These are phyloP conservation scores for Zaprionus ghesquierei DNA, from an alignment of 1,140 invertebrate species.

Conservation along the genomic window DNA sequence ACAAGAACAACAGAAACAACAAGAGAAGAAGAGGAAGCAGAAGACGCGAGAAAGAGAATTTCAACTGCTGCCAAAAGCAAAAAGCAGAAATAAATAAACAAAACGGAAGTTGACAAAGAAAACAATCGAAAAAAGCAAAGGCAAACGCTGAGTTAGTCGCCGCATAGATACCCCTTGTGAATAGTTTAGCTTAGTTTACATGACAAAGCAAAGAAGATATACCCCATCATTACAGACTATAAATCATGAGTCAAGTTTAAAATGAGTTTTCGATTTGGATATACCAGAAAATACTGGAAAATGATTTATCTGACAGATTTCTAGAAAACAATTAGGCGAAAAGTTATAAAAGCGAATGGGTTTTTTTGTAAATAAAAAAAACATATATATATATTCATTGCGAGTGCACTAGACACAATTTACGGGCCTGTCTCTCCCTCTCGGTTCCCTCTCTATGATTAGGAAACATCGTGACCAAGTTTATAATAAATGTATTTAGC, in stretches of 20 bases:
- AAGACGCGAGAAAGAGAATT: background rate
- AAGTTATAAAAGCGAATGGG: background rate
- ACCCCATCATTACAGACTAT: background rate
- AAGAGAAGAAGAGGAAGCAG: conserved; percentile 24
- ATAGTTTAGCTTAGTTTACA: background rate
- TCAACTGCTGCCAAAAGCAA: conserved; percentile 36
- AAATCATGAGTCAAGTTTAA: background rate
- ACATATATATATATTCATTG: background rate
- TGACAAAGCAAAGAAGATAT: background rate
- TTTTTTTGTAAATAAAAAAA: background rate
- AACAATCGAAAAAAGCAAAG: conserved; percentile 10
- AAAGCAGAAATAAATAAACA: conserved; percentile 40
- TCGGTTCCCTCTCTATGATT: conserved; percentile 23
- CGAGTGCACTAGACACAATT: background rate
- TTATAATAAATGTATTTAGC: conserved; percentile 42
- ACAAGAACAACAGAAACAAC: conserved; percentile 14
- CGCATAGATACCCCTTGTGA: conserved; percentile 22
- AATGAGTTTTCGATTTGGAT: background rate
- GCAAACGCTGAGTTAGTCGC: background rate
- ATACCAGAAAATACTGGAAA: background rate
- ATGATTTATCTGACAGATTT: background rate
- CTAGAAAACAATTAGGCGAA: background rate
- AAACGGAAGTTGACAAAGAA: conserved; percentile 69
- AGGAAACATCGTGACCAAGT: conserved; percentile 28
- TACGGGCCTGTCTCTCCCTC: conserved; percentile 7